These are phyloP conservation scores for Mormoops blainvillei DNA, from an alignment of 2,113 vertebrate genomes.

Conservation along the genomic window DNA sequence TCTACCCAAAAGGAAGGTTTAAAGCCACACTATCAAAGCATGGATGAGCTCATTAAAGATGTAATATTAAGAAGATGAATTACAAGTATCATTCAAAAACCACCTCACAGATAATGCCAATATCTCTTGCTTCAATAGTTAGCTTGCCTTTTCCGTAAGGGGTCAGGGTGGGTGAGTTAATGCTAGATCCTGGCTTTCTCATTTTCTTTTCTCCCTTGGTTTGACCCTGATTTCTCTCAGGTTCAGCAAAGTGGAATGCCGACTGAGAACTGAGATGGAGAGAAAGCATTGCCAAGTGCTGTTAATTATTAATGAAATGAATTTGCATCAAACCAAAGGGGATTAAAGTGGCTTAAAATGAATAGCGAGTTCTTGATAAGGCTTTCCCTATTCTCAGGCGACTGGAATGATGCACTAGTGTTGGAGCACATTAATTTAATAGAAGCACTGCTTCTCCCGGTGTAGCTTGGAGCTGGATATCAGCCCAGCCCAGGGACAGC, in stretches of 20 bases:
- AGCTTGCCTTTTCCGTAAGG: slow-evolving; percentile 11
- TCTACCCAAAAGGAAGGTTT: slow-evolving; percentile 53
- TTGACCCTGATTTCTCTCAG: slow-evolving; percentile 54
- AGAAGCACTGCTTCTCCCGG: slow-evolving; percentile 43
- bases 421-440: slow-evolving; percentile 67
- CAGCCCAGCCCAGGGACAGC: slow-evolving; percentile 56
- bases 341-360: slow-evolving; percentile 68
- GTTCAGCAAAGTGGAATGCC: slow-evolving; percentile 59
- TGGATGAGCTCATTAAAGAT: slow-evolving; percentile 64
- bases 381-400: slow-evolving; percentile 64
- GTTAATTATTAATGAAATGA: slow-evolving; percentile 74
- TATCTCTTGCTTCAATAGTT: slow-evolving; percentile 50
- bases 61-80: slow-evolving; percentile 56
- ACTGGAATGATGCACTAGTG: slow-evolving; percentile 63
- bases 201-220: slow-evolving; percentile 42
- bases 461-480: slow-evolving; percentile 41
- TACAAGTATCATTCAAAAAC: slow-evolving; percentile 47
- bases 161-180: background rate
- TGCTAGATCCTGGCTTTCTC: slow-evolving; percentile 39
- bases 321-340: slow-evolving; percentile 71
- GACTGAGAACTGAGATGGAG: slow-evolving; percentile 37
- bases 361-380: slow-evolving; percentile 72
- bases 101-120: slow-evolving; percentile 40
- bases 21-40: slow-evolving; percentile 57
- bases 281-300: slow-evolving; percentile 59